Evolutionary conservation across 2,888 invertebrate species (phyloP), one percentile per base, ranked within the genome.

Genomic region (Atethmia centrago): DNA sequence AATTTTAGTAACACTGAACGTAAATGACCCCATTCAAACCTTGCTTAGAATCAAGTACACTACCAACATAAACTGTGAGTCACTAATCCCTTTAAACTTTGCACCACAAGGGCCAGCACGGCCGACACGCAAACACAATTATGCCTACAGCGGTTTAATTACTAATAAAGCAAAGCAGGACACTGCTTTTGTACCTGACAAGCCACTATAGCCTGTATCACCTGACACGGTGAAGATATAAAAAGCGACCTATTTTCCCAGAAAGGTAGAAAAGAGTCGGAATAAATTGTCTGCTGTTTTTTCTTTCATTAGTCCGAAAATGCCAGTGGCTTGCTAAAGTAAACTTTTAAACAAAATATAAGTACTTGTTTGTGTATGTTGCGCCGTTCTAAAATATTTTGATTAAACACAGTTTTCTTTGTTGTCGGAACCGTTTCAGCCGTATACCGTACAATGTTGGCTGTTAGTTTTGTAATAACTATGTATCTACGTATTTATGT

Each of bases 171-270:
- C 73, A 78, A 82, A 78, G 68, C 73, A 78, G 56, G n/a, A n/a
- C n/a, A n/a, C n/a, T n/a, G n/a, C n/a, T n/a, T n/a, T n/a, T n/a
- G n/a, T n/a, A n/a, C n/a, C n/a, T n/a, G n/a, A n/a, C n/a, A n/a
- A n/a, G n/a, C n/a, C n/a, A n/a, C n/a, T n/a, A n/a, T 71, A 71
- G 53, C 66, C 80, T 58, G 56, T 81, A 67, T 49, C 79, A 80
- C 78, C 77, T 80, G 77, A 62, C 80, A 67, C 62, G 31, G 28
- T 36, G 49, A 67, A 78, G 62, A 79, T 79, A 82, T 69, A 82
- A 81, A 79, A 75, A 83, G 76, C 66, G 75, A 74, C 85, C 85
- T 70, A 74, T 79, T 83, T 82, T 75, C 51, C 31, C 47, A 69
- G 53, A 56, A 58, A 69, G 55, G 71, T 59, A 79, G 74, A 71